A percentile compares a stretch with the other conserved stretches of the same genome.
Evolutionary conservation across 2,888 invertebrate genomes (phyloP).

Genomic region (Nomada lathburiana): DNA sequence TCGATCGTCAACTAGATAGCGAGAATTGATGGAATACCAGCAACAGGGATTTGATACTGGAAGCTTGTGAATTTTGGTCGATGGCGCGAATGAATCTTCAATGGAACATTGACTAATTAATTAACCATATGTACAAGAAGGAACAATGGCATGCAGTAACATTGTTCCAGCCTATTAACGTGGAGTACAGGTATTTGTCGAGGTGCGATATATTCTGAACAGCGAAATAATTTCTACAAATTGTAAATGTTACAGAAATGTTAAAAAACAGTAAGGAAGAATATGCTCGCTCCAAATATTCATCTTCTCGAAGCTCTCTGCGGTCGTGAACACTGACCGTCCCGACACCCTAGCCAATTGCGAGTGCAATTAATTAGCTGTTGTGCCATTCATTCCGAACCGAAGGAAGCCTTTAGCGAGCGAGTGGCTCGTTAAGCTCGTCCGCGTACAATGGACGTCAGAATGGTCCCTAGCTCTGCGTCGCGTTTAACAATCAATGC

Average conservation of each 20-base stretch:
- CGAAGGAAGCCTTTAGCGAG: conserved; percentile 18
- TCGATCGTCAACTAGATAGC: not conserved
- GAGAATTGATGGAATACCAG: not conserved
- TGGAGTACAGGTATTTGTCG: no score
- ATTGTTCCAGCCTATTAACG: no score
- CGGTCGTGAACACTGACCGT: not conserved
- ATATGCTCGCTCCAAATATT: not conserved
- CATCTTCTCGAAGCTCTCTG: not conserved
- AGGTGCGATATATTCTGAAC: no score
- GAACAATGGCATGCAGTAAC: no score
- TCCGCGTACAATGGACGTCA: not conserved
- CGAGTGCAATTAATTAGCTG: conserved; percentile 34
- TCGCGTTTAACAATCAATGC: conserved; percentile 21
- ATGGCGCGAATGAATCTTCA: no score
- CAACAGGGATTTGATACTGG: no score
- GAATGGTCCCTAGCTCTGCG: not conserved
- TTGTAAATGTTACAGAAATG: no score
- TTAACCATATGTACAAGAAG: no score
- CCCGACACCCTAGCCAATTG: not conserved
- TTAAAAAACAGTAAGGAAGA: no score
- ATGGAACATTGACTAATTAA: no score
- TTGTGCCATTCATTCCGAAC: conserved; percentile 24
- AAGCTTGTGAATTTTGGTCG: no score
- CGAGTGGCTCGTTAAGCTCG: conserved; percentile 18
- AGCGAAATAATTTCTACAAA: no score